phyloP scores from a whole-genome alignment of 2,113 vertebrate species.

The Urocitellus parryii region DNA sequence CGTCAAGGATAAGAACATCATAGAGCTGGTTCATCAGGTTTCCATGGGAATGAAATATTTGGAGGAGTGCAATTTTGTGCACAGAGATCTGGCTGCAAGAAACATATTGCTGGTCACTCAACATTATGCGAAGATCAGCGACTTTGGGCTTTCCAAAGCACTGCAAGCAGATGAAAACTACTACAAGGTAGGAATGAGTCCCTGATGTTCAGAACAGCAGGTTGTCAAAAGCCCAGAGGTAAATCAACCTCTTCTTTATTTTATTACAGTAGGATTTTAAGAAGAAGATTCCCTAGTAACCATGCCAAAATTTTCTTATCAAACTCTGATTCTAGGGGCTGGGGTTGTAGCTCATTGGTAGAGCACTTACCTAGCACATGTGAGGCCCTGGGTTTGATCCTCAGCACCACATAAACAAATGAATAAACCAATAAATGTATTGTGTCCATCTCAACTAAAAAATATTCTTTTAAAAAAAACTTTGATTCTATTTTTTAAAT shows the following conservation, averaged over 20 bases:
- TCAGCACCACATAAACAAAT: too few relatives aligned
- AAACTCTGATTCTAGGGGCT: not conserved
- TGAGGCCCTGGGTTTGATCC: too few relatives aligned
- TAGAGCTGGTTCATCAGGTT: slow-evolving; percentile 97
- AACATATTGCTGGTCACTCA: slow-evolving; percentile 97
- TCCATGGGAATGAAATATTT: slow-evolving; percentile 99
- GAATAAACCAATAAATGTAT: too few relatives aligned
- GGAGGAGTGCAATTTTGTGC: slow-evolving; percentile 97
- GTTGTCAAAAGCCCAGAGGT: not conserved
- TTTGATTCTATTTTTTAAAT: not conserved
- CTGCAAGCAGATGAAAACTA: slow-evolving; percentile 92
- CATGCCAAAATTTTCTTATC: not conserved
- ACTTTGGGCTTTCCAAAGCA: slow-evolving; percentile 99
- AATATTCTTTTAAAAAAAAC: too few relatives aligned
- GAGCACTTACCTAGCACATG: too few relatives aligned
- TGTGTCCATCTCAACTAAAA: too few relatives aligned
- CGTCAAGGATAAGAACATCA: slow-evolving; percentile 93
- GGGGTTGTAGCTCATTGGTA: too few relatives aligned
- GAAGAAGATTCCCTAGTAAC: not conserved
- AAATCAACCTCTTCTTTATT: not conserved
- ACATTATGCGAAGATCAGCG: slow-evolving; percentile 99
- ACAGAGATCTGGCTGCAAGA: slow-evolving; percentile 97
- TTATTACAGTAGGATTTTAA: not conserved
- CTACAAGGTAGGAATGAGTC: slow-evolving; percentile 88
- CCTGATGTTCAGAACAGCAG: not conserved